A percentile compares a stretch with the other conserved stretches of the same genome.
These are phyloP conservation scores for Agrilus biguttatus DNA, from an alignment of 2,888 invertebrate species.

Conservation along the genomic window DNA sequence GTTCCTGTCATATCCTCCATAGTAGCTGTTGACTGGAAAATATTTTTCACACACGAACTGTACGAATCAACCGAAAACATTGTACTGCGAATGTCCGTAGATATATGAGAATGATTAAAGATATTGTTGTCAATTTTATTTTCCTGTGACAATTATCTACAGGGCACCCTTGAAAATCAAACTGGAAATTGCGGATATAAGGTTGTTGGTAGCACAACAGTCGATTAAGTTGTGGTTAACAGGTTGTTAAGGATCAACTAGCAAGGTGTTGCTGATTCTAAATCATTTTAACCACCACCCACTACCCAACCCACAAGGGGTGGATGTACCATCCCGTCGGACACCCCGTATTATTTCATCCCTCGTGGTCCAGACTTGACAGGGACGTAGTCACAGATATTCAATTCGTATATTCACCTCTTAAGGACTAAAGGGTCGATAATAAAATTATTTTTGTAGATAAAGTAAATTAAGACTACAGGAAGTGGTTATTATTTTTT, in stretches of 20 bases:
- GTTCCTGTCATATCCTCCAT: slow-evolving; percentile 20
- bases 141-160: background rate
- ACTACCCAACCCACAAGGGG: slow-evolving; percentile 21
- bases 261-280: slow-evolving; percentile 19
- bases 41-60: slow-evolving; percentile 9
- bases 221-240: slow-evolving; percentile 8
- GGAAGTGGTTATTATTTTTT: too few species aligned
- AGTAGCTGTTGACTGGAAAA: slow-evolving; percentile 9
- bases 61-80: slow-evolving; percentile 20
- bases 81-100: background rate
- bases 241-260: slow-evolving; percentile 19
- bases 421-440: too few species aligned
- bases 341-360: slow-evolving; percentile 17
- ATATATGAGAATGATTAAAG: background rate
- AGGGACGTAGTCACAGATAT: slow-evolving; percentile 5
- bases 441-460: too few species aligned
- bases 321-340: slow-evolving; percentile 15
- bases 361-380: slow-evolving; percentile 13
- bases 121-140: slow-evolving; percentile 3
- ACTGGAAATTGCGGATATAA: too few species aligned
- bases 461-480: too few species aligned
- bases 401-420: too few species aligned
- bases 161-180: too few species aligned
- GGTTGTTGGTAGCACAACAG: background rate
- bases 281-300: slow-evolving; percentile 20